Conservation (phyloP, 53 echinoderm and acorn worm species). For the Echinarachnius parma region DNA sequence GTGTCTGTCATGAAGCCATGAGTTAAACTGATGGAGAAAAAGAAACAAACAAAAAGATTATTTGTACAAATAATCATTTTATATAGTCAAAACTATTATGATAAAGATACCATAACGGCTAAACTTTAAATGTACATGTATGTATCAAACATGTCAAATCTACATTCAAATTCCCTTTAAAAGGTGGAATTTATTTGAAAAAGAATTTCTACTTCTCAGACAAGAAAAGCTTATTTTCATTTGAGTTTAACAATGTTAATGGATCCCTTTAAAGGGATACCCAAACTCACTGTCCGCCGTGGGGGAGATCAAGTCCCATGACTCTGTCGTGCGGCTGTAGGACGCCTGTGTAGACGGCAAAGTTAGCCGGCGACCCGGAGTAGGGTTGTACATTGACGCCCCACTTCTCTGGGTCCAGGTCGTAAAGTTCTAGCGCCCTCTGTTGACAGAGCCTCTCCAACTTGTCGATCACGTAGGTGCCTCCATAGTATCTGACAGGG, state of each 20-base stretch:
- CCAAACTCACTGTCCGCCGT: slow-evolving; percentile 99
- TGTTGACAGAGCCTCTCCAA: slow-evolving; percentile 79
- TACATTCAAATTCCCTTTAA: no score
- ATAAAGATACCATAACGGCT: no score
- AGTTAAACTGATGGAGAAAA: slow-evolving; percentile 69
- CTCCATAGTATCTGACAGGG: slow-evolving; percentile 97
- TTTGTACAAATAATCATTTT: no score
- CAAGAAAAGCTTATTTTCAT: no score
- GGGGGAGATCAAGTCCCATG: slow-evolving; percentile 95
- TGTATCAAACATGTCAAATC: no score
- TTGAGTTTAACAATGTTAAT: no score
- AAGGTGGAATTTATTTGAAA: no score
- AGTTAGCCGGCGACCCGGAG: slow-evolving; percentile 96
- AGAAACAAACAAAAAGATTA: no score
- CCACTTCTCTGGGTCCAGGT: slow-evolving; percentile 86
- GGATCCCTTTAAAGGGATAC: no score
- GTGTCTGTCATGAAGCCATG: slow-evolving; percentile 98
- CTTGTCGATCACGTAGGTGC: slow-evolving; percentile 90
- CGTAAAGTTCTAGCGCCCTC: slow-evolving; percentile 83
- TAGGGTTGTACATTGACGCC: slow-evolving; percentile 98
- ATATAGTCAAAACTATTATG: no score
- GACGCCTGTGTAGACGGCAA: slow-evolving; percentile 92
- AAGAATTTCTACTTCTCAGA: no score
- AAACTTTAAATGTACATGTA: no score
- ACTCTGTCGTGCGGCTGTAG: slow-evolving; percentile 88